phyloP scores from a whole-genome alignment of 2,113 vertebrate species.

The Baryphthengus martii region DNA sequence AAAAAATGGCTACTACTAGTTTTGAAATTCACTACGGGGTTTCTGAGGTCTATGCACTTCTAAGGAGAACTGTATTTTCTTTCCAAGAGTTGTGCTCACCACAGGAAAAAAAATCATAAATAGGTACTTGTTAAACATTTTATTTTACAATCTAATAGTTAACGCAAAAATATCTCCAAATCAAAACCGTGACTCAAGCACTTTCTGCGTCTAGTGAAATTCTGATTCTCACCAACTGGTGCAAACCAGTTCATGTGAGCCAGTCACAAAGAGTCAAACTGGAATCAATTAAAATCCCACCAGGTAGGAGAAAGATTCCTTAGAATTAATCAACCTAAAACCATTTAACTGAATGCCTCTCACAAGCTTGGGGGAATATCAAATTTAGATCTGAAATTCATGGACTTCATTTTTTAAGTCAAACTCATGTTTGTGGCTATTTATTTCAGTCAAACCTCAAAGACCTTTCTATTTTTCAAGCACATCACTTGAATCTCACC shows the following conservation, averaged over 20 bases:
- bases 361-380: neutral
- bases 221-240: neutral
- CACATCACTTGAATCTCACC: neutral
- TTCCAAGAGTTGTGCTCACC: neutral
- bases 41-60: neutral
- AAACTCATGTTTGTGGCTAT: neutral
- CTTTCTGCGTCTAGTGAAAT: neutral
- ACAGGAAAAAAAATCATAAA: neutral
- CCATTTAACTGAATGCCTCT: neutral
- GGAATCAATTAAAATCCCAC: neutral
- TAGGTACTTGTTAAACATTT: neutral
- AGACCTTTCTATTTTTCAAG: neutral
- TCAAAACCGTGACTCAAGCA: neutral
- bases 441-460: neutral
- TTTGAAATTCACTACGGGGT: neutral
- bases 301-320: neutral
- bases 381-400: neutral
- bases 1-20: neutral
- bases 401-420: neutral
- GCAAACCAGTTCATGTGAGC: neutral
- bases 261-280: neutral
- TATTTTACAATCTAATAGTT: neutral
- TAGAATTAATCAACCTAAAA: neutral
- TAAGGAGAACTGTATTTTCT: neutral
- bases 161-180: neutral